phyloP scores from a whole-genome alignment of 2,113 vertebrate genomes.

The Myanophis thanlyinensis region DNA sequence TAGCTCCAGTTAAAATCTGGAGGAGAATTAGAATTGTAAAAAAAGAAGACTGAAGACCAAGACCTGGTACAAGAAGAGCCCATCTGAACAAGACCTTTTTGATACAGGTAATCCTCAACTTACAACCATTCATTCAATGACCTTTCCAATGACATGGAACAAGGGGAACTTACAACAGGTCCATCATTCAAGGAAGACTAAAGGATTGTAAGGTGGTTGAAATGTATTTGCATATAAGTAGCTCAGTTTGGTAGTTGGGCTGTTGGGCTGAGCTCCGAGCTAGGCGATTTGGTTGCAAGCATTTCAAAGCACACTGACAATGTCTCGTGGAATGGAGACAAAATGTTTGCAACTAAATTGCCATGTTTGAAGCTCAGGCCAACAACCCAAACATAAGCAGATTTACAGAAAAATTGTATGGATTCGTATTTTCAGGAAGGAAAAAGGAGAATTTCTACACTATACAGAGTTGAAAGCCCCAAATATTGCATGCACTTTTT shows the following conservation, averaged over 20 bases:
- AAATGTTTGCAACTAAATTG: too few species aligned
- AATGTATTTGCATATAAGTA: too few species aligned
- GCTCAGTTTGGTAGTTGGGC: too few species aligned
- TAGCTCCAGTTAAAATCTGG: background rate
- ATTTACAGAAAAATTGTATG: background rate
- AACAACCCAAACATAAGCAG: background rate
- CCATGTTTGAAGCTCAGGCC: too few species aligned
- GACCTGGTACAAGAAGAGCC: background rate
- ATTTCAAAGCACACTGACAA: too few species aligned
- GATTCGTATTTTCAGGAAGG: background rate
- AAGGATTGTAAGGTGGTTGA: background rate
- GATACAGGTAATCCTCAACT: background rate
- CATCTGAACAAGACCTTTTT: background rate
- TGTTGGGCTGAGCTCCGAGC: too few species aligned
- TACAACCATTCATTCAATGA: background rate
- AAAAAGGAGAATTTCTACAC: background rate
- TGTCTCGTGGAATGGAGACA: too few species aligned
- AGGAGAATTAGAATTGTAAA: background rate
- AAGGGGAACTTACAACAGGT: background rate
- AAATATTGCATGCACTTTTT: background rate
- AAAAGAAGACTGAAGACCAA: background rate
- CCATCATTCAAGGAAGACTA: background rate
- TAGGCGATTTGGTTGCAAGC: too few species aligned
- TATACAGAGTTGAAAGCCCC: background rate
- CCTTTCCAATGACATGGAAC: background rate